phyloP scores from a whole-genome alignment of 2,888 invertebrate species.

The Sicus ferrugineus region DNA sequence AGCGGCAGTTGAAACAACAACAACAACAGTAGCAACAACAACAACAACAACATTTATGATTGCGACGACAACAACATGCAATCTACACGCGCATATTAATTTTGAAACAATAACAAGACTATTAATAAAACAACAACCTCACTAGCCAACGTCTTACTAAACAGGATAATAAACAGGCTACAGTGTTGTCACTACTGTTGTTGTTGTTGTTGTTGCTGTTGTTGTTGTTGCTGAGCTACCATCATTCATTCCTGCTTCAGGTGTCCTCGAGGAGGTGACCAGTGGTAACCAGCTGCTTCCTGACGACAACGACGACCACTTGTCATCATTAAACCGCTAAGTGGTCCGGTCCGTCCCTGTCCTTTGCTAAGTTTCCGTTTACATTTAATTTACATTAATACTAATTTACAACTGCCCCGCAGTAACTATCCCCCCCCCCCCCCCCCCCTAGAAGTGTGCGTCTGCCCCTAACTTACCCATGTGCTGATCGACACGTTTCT shows the following conservation, averaged over 20 bases:
- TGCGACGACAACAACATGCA: not conserved
- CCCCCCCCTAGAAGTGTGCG: not conserved
- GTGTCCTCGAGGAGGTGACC: not conserved
- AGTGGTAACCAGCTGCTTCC: not conserved
- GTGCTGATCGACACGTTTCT: constrained; percentile 86
- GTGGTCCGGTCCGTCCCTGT: not conserved
- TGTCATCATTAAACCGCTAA: not conserved
- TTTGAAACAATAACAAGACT: not conserved
- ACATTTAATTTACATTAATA: constrained; percentile 24
- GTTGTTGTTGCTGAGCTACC: constrained; percentile 8
- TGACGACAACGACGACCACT: not conserved
- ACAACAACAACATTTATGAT: not conserved
- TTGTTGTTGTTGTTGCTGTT: constrained; percentile 10
- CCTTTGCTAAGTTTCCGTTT: not conserved
- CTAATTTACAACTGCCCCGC: not conserved
- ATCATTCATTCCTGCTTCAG: constrained; percentile 21
- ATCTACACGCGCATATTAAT: not conserved
- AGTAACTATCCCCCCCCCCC: not conserved
- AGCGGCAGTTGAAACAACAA: not conserved
- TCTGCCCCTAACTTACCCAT: constrained; percentile 73
- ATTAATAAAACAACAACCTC: constrained; percentile 7
- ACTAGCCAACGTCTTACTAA: not conserved
- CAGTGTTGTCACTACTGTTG: not conserved
- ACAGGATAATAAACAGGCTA: constrained; percentile 9
- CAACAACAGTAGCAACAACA: constrained; percentile 6